Evolutionary conservation across 2,888 invertebrate species (phyloP).

Genomic region (Drosophila emarginata): DNA sequence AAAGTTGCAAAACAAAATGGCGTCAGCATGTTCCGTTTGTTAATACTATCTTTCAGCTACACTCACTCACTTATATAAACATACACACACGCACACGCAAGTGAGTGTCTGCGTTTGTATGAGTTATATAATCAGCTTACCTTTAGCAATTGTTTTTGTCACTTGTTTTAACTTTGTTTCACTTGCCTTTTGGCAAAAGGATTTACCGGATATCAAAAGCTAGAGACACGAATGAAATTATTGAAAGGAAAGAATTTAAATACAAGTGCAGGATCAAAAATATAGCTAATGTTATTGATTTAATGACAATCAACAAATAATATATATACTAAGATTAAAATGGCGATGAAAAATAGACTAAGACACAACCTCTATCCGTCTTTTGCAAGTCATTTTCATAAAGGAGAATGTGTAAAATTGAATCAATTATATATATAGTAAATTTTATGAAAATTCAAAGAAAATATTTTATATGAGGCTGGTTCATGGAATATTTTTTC

Average conservation of each 20-base stretch:
- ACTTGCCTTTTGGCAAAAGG: slow-evolving; percentile 43
- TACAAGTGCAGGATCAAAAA: no score
- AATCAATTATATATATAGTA: no score
- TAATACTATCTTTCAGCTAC: slow-evolving; percentile 58
- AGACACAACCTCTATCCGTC: no score
- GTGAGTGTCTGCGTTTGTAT: slow-evolving; percentile 22
- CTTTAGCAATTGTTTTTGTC: slow-evolving; percentile 47
- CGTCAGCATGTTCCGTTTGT: slow-evolving; percentile 60
- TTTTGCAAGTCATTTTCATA: no score
- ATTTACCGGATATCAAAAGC: slow-evolving; percentile 51
- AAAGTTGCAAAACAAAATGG: slow-evolving; percentile 74
- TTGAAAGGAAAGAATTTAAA: not conserved
- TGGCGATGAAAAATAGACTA: no score
- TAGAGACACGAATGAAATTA: slow-evolving; percentile 22
- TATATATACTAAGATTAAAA: no score
- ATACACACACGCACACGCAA: slow-evolving; percentile 1
- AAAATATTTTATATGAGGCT: no score
- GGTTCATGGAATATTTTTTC: no score
- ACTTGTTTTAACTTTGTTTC: slow-evolving; percentile 43
- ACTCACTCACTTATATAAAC: slow-evolving; percentile 16
- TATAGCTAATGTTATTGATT: no score
- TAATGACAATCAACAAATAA: no score
- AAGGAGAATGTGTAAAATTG: no score
- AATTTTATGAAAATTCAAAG: no score
- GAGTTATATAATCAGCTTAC: slow-evolving; percentile 74